phyloP scores from a whole-genome alignment of 37 sponge, comb jelly and placozoan genomes.

The Axinella damicornis region DNA sequence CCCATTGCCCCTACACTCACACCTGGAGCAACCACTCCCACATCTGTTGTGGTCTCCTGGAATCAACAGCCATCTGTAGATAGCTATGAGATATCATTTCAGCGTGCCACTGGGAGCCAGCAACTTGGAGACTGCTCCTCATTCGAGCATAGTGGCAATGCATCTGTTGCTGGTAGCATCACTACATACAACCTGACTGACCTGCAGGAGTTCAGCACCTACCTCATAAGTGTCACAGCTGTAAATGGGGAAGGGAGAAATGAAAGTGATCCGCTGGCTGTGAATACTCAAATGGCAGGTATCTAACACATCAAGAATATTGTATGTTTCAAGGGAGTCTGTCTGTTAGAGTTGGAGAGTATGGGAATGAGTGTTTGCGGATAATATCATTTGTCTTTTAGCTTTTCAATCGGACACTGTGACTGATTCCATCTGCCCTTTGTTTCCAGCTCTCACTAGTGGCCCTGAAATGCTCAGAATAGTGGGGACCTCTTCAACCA shows the following conservation, averaged over 20 bases:
- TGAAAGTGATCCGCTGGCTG: no score
- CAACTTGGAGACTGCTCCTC: neutral
- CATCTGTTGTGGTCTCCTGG: slow-evolving; percentile 43
- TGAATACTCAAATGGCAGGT: neutral
- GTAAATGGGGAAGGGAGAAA: neutral
- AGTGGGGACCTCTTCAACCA: no score
- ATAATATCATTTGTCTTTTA: no score
- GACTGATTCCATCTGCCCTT: no score
- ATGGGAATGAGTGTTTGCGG: no score
- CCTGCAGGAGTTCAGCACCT: slow-evolving; percentile 46
- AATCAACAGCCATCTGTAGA: slow-evolving; percentile 22
- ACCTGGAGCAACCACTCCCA: no score
- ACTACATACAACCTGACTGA: slow-evolving; percentile 24
- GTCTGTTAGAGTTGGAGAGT: no score
- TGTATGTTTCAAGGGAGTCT: no score
- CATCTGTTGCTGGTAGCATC: neutral
- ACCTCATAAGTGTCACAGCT: slow-evolving; percentile 29
- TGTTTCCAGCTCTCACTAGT: no score
- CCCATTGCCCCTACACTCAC: slow-evolving; percentile 12
- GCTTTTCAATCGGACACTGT: no score
- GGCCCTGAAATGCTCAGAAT: no score
- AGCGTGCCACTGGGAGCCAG: slow-evolving; percentile 8
- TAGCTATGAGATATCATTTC: slow-evolving; percentile 32
- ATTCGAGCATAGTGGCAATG: neutral
- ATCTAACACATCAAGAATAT: no score